These are phyloP conservation scores for Lemur catta DNA, from an alignment of 2,797 vertebrate species.

Conservation along the genomic window DNA sequence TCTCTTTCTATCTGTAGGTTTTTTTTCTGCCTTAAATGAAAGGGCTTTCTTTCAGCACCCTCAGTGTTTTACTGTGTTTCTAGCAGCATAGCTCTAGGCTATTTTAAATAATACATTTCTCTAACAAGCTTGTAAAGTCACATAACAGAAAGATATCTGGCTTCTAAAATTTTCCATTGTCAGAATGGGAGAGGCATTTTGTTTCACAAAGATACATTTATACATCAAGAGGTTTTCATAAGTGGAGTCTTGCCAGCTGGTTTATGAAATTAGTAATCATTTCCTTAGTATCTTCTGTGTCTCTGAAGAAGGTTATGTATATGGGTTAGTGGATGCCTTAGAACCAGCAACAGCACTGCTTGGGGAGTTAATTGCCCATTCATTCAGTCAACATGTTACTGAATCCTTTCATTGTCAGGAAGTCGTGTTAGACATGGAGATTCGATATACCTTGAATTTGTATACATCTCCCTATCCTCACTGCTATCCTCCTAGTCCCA, in stretches of 20 bases:
- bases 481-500: neutral
- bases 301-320: neutral
- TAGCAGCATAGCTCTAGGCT: conserved; percentile 61
- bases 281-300: neutral
- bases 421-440: neutral
- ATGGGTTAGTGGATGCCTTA: neutral
- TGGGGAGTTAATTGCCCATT: neutral
- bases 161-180: conserved; percentile 66
- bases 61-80: conserved; percentile 47
- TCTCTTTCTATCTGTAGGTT: conserved; percentile 1
- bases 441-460: neutral
- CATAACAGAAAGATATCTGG: conserved; percentile 45
- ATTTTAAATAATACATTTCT: conserved; percentile 73
- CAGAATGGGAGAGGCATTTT: conserved; percentile 53
- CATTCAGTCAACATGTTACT: neutral
- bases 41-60: conserved; percentile 27
- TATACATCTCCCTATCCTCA: neutral
- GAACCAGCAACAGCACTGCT: neutral
- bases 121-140: conserved; percentile 57
- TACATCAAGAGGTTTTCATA: conserved; percentile 41
- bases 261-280: conserved; percentile 4
- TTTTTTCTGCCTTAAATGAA: conserved; percentile 6
- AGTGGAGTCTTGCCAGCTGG: conserved; percentile 10
- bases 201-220: conserved; percentile 56
- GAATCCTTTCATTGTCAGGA: neutral